Evolutionary conservation across 2,797 vertebrate genomes (phyloP), one percentile per base, ranked within the genome.

Genomic region (Smutsia gigantea): DNA sequence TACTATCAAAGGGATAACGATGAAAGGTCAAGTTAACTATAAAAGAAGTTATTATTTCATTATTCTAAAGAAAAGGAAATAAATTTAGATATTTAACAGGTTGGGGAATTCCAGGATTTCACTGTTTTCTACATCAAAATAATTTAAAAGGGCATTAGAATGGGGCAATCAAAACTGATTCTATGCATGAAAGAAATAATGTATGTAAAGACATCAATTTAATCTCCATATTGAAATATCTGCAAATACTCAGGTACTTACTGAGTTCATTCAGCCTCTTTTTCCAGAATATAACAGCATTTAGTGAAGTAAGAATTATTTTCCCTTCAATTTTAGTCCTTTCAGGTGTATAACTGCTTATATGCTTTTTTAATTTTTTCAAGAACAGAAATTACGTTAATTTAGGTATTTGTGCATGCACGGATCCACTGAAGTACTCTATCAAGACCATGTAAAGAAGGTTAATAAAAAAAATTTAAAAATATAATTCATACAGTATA

Each of bases 21-120:
- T 63, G 71, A 96, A 94, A 94, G 82, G 78, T 93, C 49, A 93
- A 91, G 46, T 94, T 82, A 93, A 95, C 42, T 49, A 83, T 84
- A 92, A 97, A 96, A 78, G n/a, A 94, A 95, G 71, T 39, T 72
- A 90, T 71, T 82, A n/a, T 53, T 87, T 96, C 75, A 96, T 96
- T 87, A 88, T 84, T 86, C 66, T 68, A 89, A 85, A 91, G 75
- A 51, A 90, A 97, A 78, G 21, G 53, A 91, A 96, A 85, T 66
- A 87, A 57, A 94, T 89, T 88, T 78, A 81, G 42, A 39, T 75
- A 83, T 95, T 96, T 85, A 95, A 82, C 66, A 9, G 17, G 75
- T 49, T 82, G 51, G 37, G 37, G 31, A 72, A 86, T 96, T 95
- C 87, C 57, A 93, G 77, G 19, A 68, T 93, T 90, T 93, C 31